These are phyloP conservation scores for Steromphala cineraria DNA, from an alignment of 2,888 invertebrate species.

Conservation along the genomic window DNA sequence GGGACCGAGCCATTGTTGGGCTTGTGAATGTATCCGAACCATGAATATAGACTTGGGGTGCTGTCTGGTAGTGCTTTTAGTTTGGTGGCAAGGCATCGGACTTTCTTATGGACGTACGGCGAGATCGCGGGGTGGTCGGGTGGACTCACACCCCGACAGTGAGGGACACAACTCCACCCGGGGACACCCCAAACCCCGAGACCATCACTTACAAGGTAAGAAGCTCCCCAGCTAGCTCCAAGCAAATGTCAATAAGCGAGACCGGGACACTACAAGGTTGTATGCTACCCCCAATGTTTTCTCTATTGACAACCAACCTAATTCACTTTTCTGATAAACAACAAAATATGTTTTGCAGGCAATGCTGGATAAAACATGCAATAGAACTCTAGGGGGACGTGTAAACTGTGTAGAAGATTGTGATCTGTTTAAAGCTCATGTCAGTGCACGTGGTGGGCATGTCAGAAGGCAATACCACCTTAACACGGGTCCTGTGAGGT, in stretches of 20 bases:
- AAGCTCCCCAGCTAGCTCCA: not conserved
- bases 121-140: not conserved
- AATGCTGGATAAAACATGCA: too few relatives aligned
- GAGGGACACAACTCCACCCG: not conserved
- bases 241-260: not conserved
- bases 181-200: not conserved
- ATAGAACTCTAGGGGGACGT: too few relatives aligned
- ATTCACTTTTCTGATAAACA: not conserved
- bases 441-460: not conserved
- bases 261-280: constrained; percentile 1
- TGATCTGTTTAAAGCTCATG: not conserved
- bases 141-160: not conserved
- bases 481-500: too few relatives aligned
- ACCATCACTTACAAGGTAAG: not conserved
- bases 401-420: too few relatives aligned
- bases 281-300: constrained; percentile 7
- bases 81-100: constrained; percentile 7
- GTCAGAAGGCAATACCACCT: not conserved
- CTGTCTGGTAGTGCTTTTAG: not conserved
- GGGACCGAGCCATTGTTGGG: constrained; percentile 15
- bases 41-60: constrained; percentile 13
- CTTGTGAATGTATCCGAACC: constrained; percentile 17
- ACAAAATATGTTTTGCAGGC: too few relatives aligned
- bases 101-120: constrained; percentile 7
- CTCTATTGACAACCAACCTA: not conserved